Evolutionary conservation across 1,140 invertebrate species (phyloP).

Genomic region (Diabrotica virgifera): DNA sequence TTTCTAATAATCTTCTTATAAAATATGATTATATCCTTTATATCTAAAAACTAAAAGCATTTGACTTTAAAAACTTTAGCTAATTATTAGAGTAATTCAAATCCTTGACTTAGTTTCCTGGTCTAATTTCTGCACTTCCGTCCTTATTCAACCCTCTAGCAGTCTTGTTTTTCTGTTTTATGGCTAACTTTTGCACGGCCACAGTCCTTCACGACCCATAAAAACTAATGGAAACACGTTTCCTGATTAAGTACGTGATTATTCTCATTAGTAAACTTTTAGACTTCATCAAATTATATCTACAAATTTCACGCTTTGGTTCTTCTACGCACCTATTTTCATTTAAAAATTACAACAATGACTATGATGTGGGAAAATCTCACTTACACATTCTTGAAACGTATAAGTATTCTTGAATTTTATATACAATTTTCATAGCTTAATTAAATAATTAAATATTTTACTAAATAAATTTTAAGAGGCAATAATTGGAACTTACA

Average conservation of each 20-base stretch:
- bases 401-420: no score
- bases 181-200: constrained; percentile 20
- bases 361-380: no score
- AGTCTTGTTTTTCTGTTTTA: constrained; percentile 28
- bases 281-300: constrained; percentile 11
- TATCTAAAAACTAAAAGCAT: no score
- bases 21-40: no score
- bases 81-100: no score
- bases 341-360: not conserved
- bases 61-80: no score
- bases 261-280: constrained; percentile 23
- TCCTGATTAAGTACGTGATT: constrained; percentile 28
- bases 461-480: no score
- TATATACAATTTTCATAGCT: no score
- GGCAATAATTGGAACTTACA: no score
- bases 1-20: no score
- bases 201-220: constrained; percentile 20
- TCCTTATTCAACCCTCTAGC: not conserved
- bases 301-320: not conserved
- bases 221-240: constrained; percentile 26
- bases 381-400: no score
- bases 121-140: not conserved
- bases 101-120: not conserved
- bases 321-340: constrained; percentile 1
- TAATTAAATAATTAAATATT: no score